Evolutionary conservation across 1,140 invertebrate genomes (phyloP).

Genomic region (Macrobrachium nipponense): DNA sequence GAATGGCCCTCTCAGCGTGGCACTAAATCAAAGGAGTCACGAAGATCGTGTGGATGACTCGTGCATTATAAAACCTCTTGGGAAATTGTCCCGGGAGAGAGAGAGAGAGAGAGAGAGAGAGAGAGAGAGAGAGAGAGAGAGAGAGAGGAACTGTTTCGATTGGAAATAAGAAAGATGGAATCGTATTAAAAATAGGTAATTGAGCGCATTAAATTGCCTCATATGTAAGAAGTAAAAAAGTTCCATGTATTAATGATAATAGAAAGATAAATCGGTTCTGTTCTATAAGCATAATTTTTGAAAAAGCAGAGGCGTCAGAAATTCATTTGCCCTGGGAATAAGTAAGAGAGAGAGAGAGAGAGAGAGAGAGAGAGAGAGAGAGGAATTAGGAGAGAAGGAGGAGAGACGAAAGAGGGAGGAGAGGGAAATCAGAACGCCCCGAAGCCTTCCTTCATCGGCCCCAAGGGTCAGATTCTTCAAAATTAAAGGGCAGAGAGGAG

Average conservation of each 20-base stretch:
- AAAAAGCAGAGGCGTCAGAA: background rate
- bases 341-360: background rate
- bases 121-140: conserved; percentile 8
- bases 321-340: background rate
- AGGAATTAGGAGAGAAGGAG: background rate
- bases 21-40: background rate
- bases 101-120: conserved; percentile 2
- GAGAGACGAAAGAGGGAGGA: background rate
- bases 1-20: background rate
- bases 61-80: no score
- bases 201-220: background rate
- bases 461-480: background rate
- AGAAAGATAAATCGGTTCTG: no score
- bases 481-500: background rate
- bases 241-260: no score
- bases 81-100: background rate
- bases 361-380: background rate
- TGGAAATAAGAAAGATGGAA: background rate
- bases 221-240: background rate
- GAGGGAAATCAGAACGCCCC: background rate
- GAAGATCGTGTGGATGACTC: background rate
- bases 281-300: no score
- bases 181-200: background rate
- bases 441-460: no score
- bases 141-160: background rate